These are phyloP conservation scores for Hartigia nigra DNA, from an alignment of 2,888 invertebrate species.

Conservation along the genomic window DNA sequence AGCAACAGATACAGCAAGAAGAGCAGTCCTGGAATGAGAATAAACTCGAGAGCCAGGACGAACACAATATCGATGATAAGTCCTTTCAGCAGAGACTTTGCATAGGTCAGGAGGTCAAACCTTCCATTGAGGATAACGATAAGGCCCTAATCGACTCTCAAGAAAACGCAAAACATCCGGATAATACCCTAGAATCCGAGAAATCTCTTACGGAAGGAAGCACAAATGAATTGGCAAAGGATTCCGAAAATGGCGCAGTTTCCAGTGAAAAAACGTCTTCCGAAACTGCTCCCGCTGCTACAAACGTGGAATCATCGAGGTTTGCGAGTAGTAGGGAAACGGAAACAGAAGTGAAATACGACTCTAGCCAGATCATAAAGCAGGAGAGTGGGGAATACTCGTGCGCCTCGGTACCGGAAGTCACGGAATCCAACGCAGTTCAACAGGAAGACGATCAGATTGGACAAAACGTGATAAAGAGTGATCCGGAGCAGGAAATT, in stretches of 20 bases:
- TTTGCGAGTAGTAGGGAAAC: slow-evolving; percentile 9
- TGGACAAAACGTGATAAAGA: not conserved
- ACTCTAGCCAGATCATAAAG: slow-evolving; percentile 47
- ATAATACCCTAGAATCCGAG: not conserved
- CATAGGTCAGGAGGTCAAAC: not conserved
- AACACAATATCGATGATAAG: slow-evolving; percentile 51
- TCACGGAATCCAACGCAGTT: slow-evolving; percentile 29
- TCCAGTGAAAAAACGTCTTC: slow-evolving; percentile 9
- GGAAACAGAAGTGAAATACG: slow-evolving; percentile 37
- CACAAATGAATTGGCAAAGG: slow-evolving; percentile 3
- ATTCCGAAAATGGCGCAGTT: slow-evolving; percentile 1
- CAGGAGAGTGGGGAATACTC: slow-evolving; percentile 49
- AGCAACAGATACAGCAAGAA: slow-evolving; percentile 10
- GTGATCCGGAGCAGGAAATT: slow-evolving; percentile 1
- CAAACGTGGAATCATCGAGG: not conserved
- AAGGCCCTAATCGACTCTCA: not conserved
- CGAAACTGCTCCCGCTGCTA: slow-evolving; percentile 2
- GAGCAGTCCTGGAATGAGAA: slow-evolving; percentile 18
- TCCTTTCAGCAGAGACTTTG: slow-evolving; percentile 50
- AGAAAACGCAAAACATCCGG: not conserved
- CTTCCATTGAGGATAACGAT: not conserved
- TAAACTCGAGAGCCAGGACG: slow-evolving; percentile 28
- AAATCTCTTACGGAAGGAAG: slow-evolving; percentile 13
- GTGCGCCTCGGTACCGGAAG: slow-evolving; percentile 37
- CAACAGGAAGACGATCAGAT: slow-evolving; percentile 31